Conservation (phyloP, 2,797 vertebrate species). For the Xenopus petersii region DNA sequence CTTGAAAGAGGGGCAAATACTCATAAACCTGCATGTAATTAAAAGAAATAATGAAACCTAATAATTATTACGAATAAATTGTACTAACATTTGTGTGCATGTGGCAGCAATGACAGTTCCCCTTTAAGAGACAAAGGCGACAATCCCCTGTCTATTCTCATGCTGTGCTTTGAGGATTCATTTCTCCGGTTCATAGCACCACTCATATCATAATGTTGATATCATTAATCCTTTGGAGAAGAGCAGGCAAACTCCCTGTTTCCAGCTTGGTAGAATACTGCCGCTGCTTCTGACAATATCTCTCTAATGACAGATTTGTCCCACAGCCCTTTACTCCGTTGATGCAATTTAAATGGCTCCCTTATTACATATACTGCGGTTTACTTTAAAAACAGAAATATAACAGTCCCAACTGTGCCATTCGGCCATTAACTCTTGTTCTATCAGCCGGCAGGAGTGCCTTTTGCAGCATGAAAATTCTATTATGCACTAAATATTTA, state of each 20-base stretch:
- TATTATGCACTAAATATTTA: no score
- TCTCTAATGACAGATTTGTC: constrained; percentile 4
- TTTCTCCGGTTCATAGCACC: neutral
- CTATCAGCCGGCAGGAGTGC: neutral
- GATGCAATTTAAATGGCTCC: neutral
- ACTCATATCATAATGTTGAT: neutral
- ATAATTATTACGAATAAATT: no score
- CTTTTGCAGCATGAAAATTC: neutral
- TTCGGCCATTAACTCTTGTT: neutral
- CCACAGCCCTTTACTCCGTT: neutral
- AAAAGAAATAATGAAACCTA: no score
- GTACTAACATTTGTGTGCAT: no score
- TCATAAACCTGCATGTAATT: no score
- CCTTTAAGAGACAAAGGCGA: no score
- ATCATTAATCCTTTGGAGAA: neutral
- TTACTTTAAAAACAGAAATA: neutral
- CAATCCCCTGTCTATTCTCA: no score
- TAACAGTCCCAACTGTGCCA: neutral
- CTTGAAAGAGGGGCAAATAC: no score
- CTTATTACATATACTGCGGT: neutral
- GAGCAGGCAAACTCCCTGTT: neutral
- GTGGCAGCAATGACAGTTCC: no score
- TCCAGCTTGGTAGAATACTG: neutral
- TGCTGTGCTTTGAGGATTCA: neutral
- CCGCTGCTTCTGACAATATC: neutral